Base-by-base conservation (phyloP, 1,140 invertebrate genomes). In the Leguminivora glycinivorella region DNA sequence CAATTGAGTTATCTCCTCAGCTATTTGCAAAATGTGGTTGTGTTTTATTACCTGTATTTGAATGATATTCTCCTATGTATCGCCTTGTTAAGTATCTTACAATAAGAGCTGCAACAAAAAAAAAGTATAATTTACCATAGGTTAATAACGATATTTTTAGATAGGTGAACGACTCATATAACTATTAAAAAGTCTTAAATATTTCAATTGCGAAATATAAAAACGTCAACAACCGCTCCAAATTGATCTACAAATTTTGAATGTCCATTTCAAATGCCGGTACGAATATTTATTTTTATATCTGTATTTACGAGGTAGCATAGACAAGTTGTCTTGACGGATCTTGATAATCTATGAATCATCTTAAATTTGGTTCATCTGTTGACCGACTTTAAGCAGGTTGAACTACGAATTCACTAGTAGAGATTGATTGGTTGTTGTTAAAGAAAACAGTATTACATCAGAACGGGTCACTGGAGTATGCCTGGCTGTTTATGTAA, bases 61-160 rank as follows among this genome's bases (percentile, higher is more conserved):
- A 96, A 81, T 95, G 93, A 85, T 96, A 96, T 92, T 96, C 95
- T 67, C 96, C 95, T 72, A 96, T 96, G 85, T 95, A 96, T 78
- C 95, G 88, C 78, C 94, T 93, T 5, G 96, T 96, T 31, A 96
- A 85, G 83, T 95, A 96, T 40, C 96, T 92, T 3, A 96, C 96
- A 17, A 95, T 96, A 24, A 96, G 89, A 73, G 95, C 95, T 95
- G 93, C 38, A 95, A 95, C 83, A 87, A 91, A 90, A 69, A 22
- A n/a, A n/a, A n/a, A n/a, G n/a, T n/a, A n/a, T n/a, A n/a, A n/a
- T n/a, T n/a, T n/a, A n/a, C n/a, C n/a, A n/a, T n/a, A n/a, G n/a
- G n/a, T n/a, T n/a, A n/a, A n/a, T n/a, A 17, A 10, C 10, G 40
- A 17, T 38, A 5, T 29, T 67, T 67, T 25, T 58, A 58, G 9